Evolutionary conservation across 2,113 vertebrate species (phyloP).

Genomic region (Otus sunia): DNA sequence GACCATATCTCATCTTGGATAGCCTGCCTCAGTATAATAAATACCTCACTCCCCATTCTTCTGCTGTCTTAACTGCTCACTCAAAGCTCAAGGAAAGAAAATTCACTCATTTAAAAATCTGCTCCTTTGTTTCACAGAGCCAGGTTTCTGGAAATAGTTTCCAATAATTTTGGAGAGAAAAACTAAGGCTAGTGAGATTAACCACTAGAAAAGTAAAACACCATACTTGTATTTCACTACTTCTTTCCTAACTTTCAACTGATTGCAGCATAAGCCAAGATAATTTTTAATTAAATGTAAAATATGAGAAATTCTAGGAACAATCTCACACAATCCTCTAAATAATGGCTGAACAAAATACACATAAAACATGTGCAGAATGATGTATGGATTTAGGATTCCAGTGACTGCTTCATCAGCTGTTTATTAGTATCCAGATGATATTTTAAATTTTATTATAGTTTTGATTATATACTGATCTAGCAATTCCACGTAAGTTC

Average conservation of each 20-base stretch:
- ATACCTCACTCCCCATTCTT: not conserved
- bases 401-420: conserved; percentile 41
- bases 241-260: not conserved
- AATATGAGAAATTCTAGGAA: not conserved
- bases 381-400: conserved; percentile 9
- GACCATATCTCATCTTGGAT: not conserved
- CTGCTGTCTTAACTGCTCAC: not conserved
- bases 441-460: conserved; percentile 2
- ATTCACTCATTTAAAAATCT: not conserved
- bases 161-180: not conserved
- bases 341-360: not conserved
- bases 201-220: not conserved
- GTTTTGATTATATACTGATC: not conserved
- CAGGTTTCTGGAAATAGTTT: not conserved
- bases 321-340: not conserved
- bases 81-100: not conserved
- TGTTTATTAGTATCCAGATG: conserved; percentile 7
- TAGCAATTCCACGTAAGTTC: not conserved
- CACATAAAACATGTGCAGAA: not conserved
- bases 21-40: not conserved
- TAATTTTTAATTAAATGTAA: not conserved
- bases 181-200: not conserved
- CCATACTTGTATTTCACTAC: not conserved
- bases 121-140: not conserved
- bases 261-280: not conserved